phyloP scores from a whole-genome alignment of 2,113 vertebrate species.

The Eolophus roseicapilla region DNA sequence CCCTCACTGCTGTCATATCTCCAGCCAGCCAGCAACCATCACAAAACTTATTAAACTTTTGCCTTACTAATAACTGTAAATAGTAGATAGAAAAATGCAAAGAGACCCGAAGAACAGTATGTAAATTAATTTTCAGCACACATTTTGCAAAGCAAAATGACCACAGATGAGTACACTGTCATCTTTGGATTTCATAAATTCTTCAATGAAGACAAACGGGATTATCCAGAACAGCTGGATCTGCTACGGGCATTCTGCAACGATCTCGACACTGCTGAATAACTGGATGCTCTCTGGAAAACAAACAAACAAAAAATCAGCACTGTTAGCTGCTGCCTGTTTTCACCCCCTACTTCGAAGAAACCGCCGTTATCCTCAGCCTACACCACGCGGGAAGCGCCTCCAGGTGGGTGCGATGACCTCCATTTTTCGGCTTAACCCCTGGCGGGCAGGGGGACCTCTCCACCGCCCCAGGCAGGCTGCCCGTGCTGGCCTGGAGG shows the following conservation, averaged over 20 bases:
- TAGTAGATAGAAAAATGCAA: not conserved
- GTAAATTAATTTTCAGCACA: not conserved
- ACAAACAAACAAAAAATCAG: not conserved
- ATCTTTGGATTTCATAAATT: not conserved
- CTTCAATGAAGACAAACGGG: not conserved
- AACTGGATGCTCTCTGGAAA: not conserved
- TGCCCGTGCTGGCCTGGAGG: too few relatives aligned
- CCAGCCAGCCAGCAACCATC: not conserved
- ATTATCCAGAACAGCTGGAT: not conserved
- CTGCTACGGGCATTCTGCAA: rapidly evolving
- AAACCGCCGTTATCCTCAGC: not conserved
- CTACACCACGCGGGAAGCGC: not conserved
- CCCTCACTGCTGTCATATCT: not conserved
- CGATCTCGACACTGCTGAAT: not conserved
- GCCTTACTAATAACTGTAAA: not conserved
- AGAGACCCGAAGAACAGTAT: not conserved
- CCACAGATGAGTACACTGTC: not conserved
- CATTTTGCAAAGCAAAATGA: not conserved
- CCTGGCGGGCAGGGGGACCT: not conserved
- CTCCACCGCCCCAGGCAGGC: too few relatives aligned
- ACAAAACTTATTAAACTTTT: not conserved
- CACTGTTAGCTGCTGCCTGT: not conserved
- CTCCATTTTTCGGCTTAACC: too few relatives aligned
- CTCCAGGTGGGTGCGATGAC: not conserved
- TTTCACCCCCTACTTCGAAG: not conserved